A percentile compares a stretch with the other conserved stretches of the same genome.
Evolutionary conservation across 1,140 invertebrate species (phyloP).

Genomic region (Sarcophaga bullata): DNA sequence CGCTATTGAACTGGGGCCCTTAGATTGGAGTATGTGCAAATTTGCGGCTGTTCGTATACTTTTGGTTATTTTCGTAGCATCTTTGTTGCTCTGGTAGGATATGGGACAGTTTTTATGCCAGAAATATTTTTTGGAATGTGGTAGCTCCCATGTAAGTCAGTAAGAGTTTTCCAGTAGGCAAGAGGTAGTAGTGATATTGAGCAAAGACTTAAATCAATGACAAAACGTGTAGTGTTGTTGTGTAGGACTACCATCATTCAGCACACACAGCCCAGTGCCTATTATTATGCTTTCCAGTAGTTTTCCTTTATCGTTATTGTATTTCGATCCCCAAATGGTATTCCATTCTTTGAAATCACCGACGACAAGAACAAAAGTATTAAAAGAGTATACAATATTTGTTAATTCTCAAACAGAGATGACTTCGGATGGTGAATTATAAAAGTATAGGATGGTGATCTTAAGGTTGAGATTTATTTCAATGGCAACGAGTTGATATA

Average conservation of each 20-base stretch:
- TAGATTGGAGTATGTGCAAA: no score
- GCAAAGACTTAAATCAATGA: neutral
- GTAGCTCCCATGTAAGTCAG: conserved; percentile 17
- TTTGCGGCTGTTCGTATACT: neutral
- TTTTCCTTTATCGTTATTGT: neutral
- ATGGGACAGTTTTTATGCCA: neutral
- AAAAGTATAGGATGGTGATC: neutral
- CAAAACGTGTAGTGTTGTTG: neutral
- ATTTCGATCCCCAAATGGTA: conserved; percentile 8
- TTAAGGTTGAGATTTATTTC: conserved; percentile 24
- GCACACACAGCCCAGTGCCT: neutral
- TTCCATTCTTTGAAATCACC: conserved; percentile 29
- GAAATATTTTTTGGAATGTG: neutral
- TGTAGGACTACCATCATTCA: conserved; percentile 15
- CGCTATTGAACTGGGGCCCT: no score
- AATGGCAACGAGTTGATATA: neutral
- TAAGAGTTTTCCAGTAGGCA: neutral
- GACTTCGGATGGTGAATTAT: conserved; percentile 10
- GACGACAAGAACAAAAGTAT: neutral
- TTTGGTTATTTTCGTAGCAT: neutral
- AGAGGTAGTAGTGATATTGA: neutral
- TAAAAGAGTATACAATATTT: neutral
- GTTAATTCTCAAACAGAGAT: neutral
- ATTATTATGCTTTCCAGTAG: conserved; percentile 19
- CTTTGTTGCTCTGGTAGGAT: neutral